phyloP scores from a whole-genome alignment of 2,797 vertebrate genomes.

The Glyptemys insculpta region DNA sequence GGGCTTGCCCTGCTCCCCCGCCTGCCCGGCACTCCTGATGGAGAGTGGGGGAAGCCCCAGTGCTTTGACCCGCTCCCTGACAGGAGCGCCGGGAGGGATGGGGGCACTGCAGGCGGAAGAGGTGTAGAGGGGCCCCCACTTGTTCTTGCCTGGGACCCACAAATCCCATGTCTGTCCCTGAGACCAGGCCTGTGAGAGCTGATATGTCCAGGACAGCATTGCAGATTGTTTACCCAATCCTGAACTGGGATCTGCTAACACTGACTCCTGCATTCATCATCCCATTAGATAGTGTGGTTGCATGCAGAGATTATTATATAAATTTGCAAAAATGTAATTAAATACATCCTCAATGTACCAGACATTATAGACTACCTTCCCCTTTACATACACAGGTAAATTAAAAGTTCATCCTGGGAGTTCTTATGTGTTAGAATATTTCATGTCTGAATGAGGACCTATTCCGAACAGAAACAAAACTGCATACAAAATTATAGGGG shows the following conservation, averaged over 20 bases:
- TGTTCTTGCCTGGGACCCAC: no score
- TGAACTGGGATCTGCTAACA: neutral
- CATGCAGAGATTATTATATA: neutral
- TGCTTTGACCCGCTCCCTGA: no score
- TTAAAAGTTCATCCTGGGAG: neutral
- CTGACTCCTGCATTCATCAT: neutral
- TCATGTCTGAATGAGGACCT: neutral
- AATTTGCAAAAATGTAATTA: neutral
- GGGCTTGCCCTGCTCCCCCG: no score
- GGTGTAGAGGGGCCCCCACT: no score
- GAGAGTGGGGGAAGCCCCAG: no score
- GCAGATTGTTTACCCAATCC: neutral
- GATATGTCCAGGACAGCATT: neutral
- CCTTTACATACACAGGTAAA: neutral
- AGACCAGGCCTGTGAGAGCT: neutral
- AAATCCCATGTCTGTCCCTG: no score
- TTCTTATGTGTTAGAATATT: neutral
- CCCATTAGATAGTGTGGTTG: neutral
- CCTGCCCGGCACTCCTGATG: no score
- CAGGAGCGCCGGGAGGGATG: no score
- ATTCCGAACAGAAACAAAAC: fast-evolving
- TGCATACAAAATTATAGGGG: neutral
- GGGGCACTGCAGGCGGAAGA: no score
- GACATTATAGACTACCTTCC: fast-evolving
- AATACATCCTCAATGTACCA: fast-evolving